Percentiles rank a stretch among this genome's conserved stretches.
phyloP scores from a whole-genome alignment of 2,888 invertebrate species.

The Azorinus chamasolen region DNA sequence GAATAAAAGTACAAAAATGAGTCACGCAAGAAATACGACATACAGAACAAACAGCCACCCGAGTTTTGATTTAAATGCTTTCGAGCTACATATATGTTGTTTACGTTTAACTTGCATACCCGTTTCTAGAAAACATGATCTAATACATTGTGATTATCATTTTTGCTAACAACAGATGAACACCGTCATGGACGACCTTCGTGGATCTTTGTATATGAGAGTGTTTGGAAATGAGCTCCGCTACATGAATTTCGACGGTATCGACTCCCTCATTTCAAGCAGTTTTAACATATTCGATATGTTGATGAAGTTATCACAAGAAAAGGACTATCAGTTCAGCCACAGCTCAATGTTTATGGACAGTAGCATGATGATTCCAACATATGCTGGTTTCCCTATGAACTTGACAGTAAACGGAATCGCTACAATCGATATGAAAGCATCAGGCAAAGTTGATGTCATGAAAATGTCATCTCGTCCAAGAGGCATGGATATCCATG shows the following conservation, averaged over 20 bases:
- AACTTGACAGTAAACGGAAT: constrained; percentile 95
- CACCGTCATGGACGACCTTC: constrained; percentile 72
- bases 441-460: constrained; percentile 93
- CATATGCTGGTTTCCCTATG: constrained; percentile 94
- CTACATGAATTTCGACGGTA: constrained; percentile 73
- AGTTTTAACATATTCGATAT: constrained; percentile 69
- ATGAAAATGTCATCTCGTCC: constrained; percentile 76
- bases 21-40: too few relatives aligned
- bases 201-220: constrained; percentile 90
- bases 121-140: too few relatives aligned
- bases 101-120: too few relatives aligned
- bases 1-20: too few relatives aligned
- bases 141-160: too few relatives aligned
- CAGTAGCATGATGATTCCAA: constrained; percentile 94
- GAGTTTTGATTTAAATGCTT: too few relatives aligned
- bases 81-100: too few relatives aligned
- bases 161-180: constrained; percentile 33
- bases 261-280: constrained; percentile 47
- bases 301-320: constrained; percentile 69
- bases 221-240: constrained; percentile 95
- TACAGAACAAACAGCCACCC: too few relatives aligned
- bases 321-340: constrained; percentile 73
- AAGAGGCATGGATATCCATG: constrained; percentile 91
- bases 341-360: constrained; percentile 95
- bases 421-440: constrained; percentile 93